Evolutionary conservation across 2,113 vertebrate species (phyloP).

Genomic region (Centropus unirufus): DNA sequence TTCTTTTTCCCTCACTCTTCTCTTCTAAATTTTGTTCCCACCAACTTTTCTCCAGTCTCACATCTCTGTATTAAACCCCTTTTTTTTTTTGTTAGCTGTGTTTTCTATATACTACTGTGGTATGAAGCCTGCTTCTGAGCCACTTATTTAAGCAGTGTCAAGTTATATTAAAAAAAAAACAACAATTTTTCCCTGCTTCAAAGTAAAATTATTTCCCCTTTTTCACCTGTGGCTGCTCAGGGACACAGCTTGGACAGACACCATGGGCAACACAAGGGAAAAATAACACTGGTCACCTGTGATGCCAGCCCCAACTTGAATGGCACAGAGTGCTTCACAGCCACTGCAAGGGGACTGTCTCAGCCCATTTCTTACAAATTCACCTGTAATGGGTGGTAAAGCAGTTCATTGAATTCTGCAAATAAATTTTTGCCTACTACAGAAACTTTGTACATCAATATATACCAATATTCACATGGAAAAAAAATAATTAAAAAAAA

Average conservation of each 20-base stretch:
- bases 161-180: not conserved
- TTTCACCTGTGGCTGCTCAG: not conserved
- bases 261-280: not conserved
- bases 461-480: not conserved
- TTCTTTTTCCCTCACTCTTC: not conserved
- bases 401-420: not conserved
- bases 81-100: not conserved
- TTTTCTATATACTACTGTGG: not conserved
- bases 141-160: not conserved
- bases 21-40: not conserved
- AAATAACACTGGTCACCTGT: not conserved
- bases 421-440: not conserved
- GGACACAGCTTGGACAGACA: no score
- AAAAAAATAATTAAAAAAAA: not conserved
- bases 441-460: not conserved
- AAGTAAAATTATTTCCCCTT: not conserved
- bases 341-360: fast-evolving
- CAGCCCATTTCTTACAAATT: not conserved
- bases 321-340: fast-evolving
- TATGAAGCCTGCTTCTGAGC: not conserved
- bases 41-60: not conserved
- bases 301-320: not conserved
- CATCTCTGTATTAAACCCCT: not conserved
- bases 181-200: not conserved
- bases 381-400: not conserved